phyloP scores from a whole-genome alignment of 1,140 invertebrate genomes.

The Ptiloglossa arizonensis region DNA sequence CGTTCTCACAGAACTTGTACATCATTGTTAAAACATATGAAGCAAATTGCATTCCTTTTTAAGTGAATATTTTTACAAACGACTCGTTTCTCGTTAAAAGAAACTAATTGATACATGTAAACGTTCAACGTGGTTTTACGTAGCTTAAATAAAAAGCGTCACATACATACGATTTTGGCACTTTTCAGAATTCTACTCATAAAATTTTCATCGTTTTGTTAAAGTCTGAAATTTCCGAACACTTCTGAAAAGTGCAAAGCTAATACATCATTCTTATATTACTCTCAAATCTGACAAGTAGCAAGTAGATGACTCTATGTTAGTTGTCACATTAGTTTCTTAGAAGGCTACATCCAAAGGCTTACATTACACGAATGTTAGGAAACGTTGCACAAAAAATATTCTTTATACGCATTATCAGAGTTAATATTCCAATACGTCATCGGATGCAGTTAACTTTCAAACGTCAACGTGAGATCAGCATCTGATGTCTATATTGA shows the following conservation, averaged over 20 bases:
- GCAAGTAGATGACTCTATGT: conserved; percentile 39
- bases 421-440: conserved; percentile 55
- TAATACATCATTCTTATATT: conserved; percentile 37
- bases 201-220: conserved; percentile 14
- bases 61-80: conserved; percentile 9
- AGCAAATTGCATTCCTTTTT: conserved; percentile 3
- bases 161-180: conserved; percentile 47
- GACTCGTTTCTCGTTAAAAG: neutral
- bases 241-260: conserved; percentile 46
- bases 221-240: conserved; percentile 23
- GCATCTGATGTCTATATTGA: conserved; percentile 63
- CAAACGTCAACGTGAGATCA: conserved; percentile 67
- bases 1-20: conserved; percentile 4
- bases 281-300: conserved; percentile 33
- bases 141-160: conserved; percentile 18
- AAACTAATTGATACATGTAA: neutral
- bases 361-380: conserved; percentile 53
- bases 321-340: conserved; percentile 47
- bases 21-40: conserved; percentile 21
- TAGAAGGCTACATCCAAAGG: conserved; percentile 49
- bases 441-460: conserved; percentile 68
- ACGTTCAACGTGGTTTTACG: neutral
- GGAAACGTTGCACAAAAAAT: conserved; percentile 55
- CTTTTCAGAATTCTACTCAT: conserved; percentile 45
- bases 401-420: conserved; percentile 48